Base-by-base conservation (phyloP, 2,113 vertebrate genomes). In the Centropristis striata region DNA sequence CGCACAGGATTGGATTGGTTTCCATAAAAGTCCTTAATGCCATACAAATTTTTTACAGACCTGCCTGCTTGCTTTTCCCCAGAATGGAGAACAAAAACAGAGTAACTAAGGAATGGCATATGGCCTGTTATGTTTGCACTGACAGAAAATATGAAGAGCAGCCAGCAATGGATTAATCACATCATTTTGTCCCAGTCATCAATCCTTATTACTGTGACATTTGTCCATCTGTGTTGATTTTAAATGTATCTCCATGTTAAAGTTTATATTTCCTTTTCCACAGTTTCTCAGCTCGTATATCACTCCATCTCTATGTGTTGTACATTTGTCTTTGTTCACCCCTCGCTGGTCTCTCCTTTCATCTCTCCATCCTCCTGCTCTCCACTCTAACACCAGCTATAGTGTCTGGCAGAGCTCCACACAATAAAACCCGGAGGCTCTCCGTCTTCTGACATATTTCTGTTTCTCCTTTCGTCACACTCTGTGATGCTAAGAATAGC, bases 401-500 rank as follows among this genome's bases (percentile, higher is more conserved):
- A 42, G 27, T 54, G 37, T 84, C 69, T 91, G 89, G 81, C 73
- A 67, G 16, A 18, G 5, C 65, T 90, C 72, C 74, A 81, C 63
- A 64, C 59, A 66, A 58, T 76, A 81, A 86, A 87, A 71, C 75
- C 59, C 23, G 2, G 54, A 86, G 71, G 65, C 57, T 79, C 57
- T 66, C 53, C 54, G 84, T 87, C 55, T 76, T 89, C 68, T 84
- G 73, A 60, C 78, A 73, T 87, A 59, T 88, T 71, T 46, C 41
- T 49, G 42, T 64, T 86, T 81, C 71, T 69, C 44, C 46, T 65
- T 78, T 86, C 15, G 67, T 79, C 78, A 71, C 78, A 80, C 78
- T 71, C 55, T 75, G 63, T 37, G 55, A 36, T 66, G 75, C 66
- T 76, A 87, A 69, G 70, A 81, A 85, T 60, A 78, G 65, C 66